A percentile compares a stretch with the other conserved stretches of the same genome.
phyloP scores from a whole-genome alignment of 2,113 vertebrate species.

The Cinclus cinclus region DNA sequence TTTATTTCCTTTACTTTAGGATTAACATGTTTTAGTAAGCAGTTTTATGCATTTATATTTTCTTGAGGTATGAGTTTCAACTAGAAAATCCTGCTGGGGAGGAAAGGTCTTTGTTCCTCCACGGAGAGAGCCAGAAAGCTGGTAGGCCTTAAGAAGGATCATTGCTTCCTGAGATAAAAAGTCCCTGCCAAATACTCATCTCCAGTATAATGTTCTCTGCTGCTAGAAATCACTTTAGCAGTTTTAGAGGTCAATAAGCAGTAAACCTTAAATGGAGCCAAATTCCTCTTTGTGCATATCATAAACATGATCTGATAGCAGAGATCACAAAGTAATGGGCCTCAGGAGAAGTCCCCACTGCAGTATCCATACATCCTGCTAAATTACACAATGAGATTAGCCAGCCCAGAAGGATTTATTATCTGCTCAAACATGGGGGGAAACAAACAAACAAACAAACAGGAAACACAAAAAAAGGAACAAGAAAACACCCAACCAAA shows the following conservation, averaged over 20 bases:
- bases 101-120: background rate
- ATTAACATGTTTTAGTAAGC: background rate
- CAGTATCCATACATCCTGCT: background rate
- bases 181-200: background rate
- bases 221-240: slow-evolving; percentile 1
- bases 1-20: background rate
- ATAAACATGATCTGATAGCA: slow-evolving; percentile 12
- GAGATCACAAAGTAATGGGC: background rate
- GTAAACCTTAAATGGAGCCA: slow-evolving; percentile 5
- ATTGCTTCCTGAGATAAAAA: background rate
- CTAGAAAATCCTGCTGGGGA: background rate
- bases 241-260: slow-evolving; percentile 10
- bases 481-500: too few relatives aligned
- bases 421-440: background rate
- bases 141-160: background rate
- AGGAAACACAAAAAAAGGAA: background rate
- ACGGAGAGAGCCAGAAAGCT: background rate
- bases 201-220: slow-evolving; percentile 12
- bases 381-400: background rate
- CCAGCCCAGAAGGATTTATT: background rate
- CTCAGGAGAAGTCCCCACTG: background rate
- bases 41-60: background rate
- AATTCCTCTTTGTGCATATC: background rate
- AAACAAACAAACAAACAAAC: too few relatives aligned
- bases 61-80: background rate